Evolutionary conservation across 2,888 invertebrate species (phyloP).

Genomic region (Sympetrum striolatum): DNA sequence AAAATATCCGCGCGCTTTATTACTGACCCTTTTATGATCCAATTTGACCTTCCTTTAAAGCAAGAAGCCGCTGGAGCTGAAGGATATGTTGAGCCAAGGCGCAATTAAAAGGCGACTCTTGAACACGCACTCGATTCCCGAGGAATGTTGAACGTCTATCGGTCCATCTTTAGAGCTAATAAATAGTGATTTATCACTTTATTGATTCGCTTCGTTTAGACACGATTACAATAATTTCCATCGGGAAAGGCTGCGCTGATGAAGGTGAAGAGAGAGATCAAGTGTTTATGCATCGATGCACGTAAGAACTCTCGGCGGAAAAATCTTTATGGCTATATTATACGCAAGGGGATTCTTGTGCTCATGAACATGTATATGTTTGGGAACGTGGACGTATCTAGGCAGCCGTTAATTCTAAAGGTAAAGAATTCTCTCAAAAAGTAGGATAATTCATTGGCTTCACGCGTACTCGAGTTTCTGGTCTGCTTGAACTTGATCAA

Average conservation of each 20-base stretch:
- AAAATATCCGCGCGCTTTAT: background rate
- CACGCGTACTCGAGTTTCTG: no score
- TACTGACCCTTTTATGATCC: background rate
- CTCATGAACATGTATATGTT: no score
- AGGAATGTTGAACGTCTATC: background rate
- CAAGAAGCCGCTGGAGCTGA: background rate
- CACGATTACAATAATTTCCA: background rate
- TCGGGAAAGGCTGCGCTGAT: background rate
- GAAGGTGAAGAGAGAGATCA: no score
- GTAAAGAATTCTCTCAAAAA: no score
- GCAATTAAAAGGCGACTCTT: background rate
- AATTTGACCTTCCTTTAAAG: background rate
- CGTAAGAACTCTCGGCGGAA: no score
- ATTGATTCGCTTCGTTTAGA: background rate
- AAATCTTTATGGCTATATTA: no score
- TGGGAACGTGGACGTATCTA: no score
- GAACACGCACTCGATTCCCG: background rate
- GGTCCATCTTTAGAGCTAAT: background rate
- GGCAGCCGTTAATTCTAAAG: no score
- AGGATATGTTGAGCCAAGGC: background rate
- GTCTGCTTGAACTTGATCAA: no score
- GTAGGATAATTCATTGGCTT: no score
- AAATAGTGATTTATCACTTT: background rate
- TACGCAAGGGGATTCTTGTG: no score
- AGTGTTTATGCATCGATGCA: no score